Base-by-base conservation (phyloP, 2,797 vertebrate species). In the Tympanoctomys barrerae region DNA sequence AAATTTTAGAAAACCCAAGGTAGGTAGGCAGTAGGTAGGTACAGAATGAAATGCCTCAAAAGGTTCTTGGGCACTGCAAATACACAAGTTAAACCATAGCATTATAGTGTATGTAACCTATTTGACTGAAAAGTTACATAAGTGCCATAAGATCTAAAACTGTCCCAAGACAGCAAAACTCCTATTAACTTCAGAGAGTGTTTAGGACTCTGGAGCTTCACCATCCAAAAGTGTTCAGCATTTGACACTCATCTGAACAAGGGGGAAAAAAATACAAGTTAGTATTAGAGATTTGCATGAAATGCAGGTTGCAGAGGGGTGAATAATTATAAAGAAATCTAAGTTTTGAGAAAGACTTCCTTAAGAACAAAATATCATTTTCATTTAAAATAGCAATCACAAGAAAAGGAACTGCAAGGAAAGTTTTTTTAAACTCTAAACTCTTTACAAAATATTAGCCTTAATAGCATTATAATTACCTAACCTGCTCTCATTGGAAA, bases 231-330 rank as follows among this genome's bases (percentile, higher is more conserved):
- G 90, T 93, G 36, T 91, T 90, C 33, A 86, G 68, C 87, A 94
- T 97, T 97, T 96, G 78, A 90, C 97, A 97, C 36, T 95, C 75
- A 95, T 66, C 78, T 97, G 81, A 97, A 88, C 96, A 88, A 92
- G 52, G 70, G n/a, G 89, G 90, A 85, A 71, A 95, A 95, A 77
- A 93, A 96, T 68, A 85, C 52, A 96, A 92, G 87, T 95, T 95
- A 95, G 89, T 87, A 87, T 96, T 83, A 94, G 64, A 93, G 83
- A 96, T 95, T 79, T 95, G 46, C 87, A 94, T 18, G 33, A 59
- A 94, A 94, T 31, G 46, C 73, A 91, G 68, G 59, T 36, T 89
- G 84, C 78, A 75, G n/a, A 87, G 7, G 36, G 26, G 46, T 66
- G 61, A 62, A 64, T 90, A 83, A 94, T 90, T 85, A 86, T 46